Evolutionary conservation across 30 jellyfish, hydroid and myxozoan genomes (phyloP), one percentile per base, ranked within the genome.

Genomic region (Chrysaora quinquecirrha): DNA sequence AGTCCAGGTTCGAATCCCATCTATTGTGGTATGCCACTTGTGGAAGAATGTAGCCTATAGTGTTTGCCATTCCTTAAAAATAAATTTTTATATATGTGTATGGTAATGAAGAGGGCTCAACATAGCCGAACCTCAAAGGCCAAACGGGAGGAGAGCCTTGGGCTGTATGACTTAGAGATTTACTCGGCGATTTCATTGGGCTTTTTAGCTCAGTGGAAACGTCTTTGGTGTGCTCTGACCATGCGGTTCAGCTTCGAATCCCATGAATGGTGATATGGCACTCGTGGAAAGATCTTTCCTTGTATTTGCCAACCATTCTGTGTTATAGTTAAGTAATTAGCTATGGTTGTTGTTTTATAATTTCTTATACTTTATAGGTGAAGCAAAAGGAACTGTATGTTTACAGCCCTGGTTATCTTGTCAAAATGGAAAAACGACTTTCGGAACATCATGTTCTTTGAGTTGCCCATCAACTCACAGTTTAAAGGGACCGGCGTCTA

Each of bases 311-410:
- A 6, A 16, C 12, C 12, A 6, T 43, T 6, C 16, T 6, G 67
- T 30, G 14, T 66, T 66, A 4, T 28, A 31, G 12, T 66, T 66
- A 66, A 27, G 14, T 14, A 4, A 66, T 31, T 25, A 10, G 63
- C 4, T 66, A 66, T 4, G 67, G 10, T 22, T 24, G 69, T 31
- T 12, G 14, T 25, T 24, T 14, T 66, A 60, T 6, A 60, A 10
- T 60, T 6, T 64, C 24, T 64, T 64, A 7, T 24, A 18, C 20
- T 6, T 64, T 27, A 6, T 64, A 82, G 93, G 93, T 56, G 74
- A n/a, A 43, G 80, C 90, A 18, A 75, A 75, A 30, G 96, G 96
- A 49, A 77, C 95, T 43, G 96, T 75, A 0, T 93, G 98, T 62
- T 35, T 7, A 32, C 71, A 73, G 64, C 96, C 96, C 2, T 48